phyloP scores from a whole-genome alignment of 2,797 vertebrate species.

The Podargus strigoides region DNA sequence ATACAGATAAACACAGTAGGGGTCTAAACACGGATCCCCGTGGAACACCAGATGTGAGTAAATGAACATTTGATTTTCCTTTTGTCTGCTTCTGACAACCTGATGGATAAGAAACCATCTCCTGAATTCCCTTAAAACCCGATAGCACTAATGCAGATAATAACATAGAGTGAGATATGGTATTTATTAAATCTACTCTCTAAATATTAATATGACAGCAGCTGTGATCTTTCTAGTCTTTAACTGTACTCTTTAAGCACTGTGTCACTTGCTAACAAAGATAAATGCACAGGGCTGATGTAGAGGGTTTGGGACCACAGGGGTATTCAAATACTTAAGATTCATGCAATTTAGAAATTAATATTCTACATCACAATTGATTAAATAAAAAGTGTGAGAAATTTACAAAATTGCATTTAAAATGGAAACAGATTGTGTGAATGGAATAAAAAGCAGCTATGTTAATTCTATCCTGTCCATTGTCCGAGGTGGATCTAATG shows the following conservation, averaged over 20 bases:
- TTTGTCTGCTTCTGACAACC: conserved; percentile 74
- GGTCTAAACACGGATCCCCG: conserved; percentile 72
- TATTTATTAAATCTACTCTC: conserved; percentile 75
- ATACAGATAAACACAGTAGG: conserved; percentile 76
- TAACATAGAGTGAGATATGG: conserved; percentile 61
- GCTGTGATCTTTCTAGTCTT: conserved; percentile 66
- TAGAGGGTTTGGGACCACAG: conserved; percentile 34
- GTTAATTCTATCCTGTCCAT: conserved; percentile 29
- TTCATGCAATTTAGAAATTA: conserved; percentile 62
- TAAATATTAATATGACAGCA: conserved; percentile 77
- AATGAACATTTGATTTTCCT: conserved; percentile 77
- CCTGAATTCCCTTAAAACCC: conserved; percentile 75
- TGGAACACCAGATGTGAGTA: conserved; percentile 74
- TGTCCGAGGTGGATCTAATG: conserved; percentile 27
- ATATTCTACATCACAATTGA: conserved; percentile 61
- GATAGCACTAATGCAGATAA: conserved; percentile 67
- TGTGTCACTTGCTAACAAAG: conserved; percentile 70
- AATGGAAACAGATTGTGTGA: conserved; percentile 49
- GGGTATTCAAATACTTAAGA: conserved; percentile 38
- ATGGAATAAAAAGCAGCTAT: conserved; percentile 31
- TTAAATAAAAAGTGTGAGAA: conserved; percentile 53
- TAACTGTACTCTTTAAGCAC: conserved; percentile 64
- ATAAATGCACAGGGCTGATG: conserved; percentile 62
- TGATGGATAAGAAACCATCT: conserved; percentile 76
- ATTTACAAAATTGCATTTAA: conserved; percentile 53